These are phyloP conservation scores for Beroe ovata DNA, from an alignment of 37 sponge, comb jelly and placozoan species.

Conservation along the genomic window DNA sequence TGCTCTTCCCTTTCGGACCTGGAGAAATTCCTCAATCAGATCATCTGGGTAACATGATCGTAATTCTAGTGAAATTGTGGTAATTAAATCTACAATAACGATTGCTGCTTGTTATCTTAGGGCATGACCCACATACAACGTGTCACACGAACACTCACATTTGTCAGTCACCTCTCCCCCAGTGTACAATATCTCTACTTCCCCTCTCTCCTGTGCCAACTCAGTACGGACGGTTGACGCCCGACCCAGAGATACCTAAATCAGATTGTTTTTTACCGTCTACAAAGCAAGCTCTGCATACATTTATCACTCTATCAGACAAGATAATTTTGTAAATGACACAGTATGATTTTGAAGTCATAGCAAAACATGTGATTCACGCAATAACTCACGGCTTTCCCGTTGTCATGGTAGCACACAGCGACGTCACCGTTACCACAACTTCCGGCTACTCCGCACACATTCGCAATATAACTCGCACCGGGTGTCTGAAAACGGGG, in stretches of 20 bases:
- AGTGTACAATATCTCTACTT: conserved; percentile 28
- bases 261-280: no score
- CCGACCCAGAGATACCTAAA: conserved; percentile 18
- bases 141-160: conserved; percentile 16
- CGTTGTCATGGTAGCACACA: conserved; percentile 10
- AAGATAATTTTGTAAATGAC: no score
- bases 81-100: no score
- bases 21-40: no score
- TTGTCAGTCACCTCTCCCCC: neutral
- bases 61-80: no score
- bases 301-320: no score
- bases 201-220: conserved; percentile 7
- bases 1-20: conserved; percentile 28
- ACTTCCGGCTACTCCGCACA: neutral
- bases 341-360: no score
- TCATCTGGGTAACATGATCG: no score
- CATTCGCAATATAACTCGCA: neutral
- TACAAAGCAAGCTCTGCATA: no score
- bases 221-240: neutral
- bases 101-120: no score
- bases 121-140: no score
- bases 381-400: conserved; percentile 25
- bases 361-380: no score
- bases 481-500: neutral
- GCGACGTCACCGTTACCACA: conserved; percentile 21